Conservation (phyloP, 2,797 vertebrate genomes). For the Oreonectes daqikongensis region DNA sequence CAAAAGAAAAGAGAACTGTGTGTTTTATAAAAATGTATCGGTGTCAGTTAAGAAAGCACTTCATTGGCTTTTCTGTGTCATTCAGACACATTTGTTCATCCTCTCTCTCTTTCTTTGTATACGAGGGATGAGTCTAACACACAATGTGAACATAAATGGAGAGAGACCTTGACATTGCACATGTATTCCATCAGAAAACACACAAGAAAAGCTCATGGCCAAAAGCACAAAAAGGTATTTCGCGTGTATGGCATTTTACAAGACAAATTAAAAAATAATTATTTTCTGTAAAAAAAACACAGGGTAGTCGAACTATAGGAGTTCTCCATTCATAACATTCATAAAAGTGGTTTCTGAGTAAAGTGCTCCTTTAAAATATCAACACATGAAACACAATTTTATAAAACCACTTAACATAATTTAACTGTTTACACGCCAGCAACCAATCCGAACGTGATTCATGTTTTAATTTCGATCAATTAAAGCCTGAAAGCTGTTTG, state of each 20-base stretch:
- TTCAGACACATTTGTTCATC: background rate
- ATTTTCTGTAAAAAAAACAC: background rate
- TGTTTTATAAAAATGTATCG: constrained; percentile 4
- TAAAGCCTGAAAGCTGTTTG: constrained; percentile 51
- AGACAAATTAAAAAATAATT: background rate
- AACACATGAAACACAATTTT: background rate
- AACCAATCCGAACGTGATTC: constrained; percentile 35
- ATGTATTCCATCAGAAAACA: constrained; percentile 65
- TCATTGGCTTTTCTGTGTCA: constrained; percentile 8
- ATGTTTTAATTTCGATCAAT: constrained; percentile 48
- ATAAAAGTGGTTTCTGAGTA: too few species aligned
- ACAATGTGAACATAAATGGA: constrained; percentile 60
- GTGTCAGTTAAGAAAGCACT: background rate
- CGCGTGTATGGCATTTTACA: background rate
- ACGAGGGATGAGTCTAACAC: constrained; percentile 13
- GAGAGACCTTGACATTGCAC: constrained; percentile 69
- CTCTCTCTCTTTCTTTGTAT: background rate
- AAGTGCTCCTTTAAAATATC: too few species aligned
- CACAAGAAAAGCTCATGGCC: background rate
- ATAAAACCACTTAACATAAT: background rate
- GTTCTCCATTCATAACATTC: too few species aligned
- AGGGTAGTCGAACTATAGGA: too few species aligned
- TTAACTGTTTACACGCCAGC: background rate
- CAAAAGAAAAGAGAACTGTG: background rate
- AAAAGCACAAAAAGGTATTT: background rate